Base-by-base conservation (phyloP, 2,797 vertebrate genomes). In the Danionella dracula region DNA sequence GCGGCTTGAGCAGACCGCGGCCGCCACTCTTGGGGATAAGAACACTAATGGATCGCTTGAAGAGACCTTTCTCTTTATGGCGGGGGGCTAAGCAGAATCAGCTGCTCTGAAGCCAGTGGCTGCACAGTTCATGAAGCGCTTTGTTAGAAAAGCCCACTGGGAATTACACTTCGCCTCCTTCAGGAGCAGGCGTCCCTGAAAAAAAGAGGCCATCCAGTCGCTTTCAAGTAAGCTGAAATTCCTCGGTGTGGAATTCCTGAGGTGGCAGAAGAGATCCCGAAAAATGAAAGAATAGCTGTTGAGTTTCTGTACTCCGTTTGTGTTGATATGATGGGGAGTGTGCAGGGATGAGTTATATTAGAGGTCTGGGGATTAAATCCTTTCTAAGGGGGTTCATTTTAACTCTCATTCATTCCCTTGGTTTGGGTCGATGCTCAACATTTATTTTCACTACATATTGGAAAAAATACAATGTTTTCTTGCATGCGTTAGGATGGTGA, bases 21-120 rank as follows among this genome's bases (percentile, higher is more conserved):
- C 81, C 60, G 79, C 83, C 81, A 75, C 83, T 89, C 86, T 83
- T 75, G 72, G 84, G 85, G 78, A 88, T 85, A 54, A 81, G 55
- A 84, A 66, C 84, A 68, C 89, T 90, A 90, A 90, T 90, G 88
- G 89, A 90, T 89, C 87, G 88, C 86, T 90, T 88, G 85, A 88
- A 89, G 86, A 81, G 84, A 83, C 79, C 87, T 48, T 88, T 77
- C 87, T 81, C 83, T 88, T 89, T 89, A 89, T 77, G 81, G 83
- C 81, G 65, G 34, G 23, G 82, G 61, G 83, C 87, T 90, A 87
- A 91, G 84, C 86, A 83, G 84, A 87, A 87, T 90, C 89, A 90
- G 86, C 82, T 90, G 89, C 80, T 84, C 83, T 78, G 83, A 84
- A 87, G 82, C 85, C 79, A 84, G 81, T 86, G 86, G 87, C 88